Evolutionary conservation across 2,888 invertebrate genomes (phyloP).

Genomic region (Caenorhabditis auriculariae): DNA sequence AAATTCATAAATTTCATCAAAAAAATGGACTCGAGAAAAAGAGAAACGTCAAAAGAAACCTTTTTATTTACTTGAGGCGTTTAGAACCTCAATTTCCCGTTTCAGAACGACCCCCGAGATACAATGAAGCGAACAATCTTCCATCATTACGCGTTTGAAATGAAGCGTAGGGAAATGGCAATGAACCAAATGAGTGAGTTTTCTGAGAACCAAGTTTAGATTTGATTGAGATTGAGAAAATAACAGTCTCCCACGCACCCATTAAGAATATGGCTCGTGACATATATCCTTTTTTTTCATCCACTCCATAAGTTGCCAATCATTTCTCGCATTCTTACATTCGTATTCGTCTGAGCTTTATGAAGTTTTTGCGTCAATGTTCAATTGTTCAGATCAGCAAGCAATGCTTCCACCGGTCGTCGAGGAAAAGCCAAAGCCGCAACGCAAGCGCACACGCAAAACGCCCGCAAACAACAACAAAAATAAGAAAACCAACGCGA

Average conservation of each 20-base stretch:
- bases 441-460: constrained; percentile 51
- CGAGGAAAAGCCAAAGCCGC: constrained; percentile 47
- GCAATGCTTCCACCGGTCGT: constrained; percentile 25
- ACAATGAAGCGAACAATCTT: constrained; percentile 29
- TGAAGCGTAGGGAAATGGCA: constrained; percentile 6
- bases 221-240: too few species aligned
- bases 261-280: too few species aligned
- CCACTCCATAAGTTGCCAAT: background rate
- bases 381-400: constrained; percentile 11
- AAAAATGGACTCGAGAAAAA: too few species aligned
- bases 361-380: background rate
- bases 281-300: constrained; percentile 2
- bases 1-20: too few species aligned
- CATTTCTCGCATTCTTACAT: background rate
- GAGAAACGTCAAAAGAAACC: too few species aligned
- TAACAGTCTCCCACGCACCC: too few species aligned
- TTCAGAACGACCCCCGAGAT: constrained; percentile 21
- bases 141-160: constrained; percentile 20
- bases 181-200: constrained; percentile 29
- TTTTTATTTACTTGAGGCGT: too few species aligned
- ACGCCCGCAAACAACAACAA: constrained; percentile 43
- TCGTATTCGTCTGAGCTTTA: background rate
- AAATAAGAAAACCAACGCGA: constrained; percentile 34
- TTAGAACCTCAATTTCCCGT: constrained; percentile 1
- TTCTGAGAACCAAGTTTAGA: background rate